These are phyloP conservation scores for Alouatta palliata DNA, from an alignment of 2,113 vertebrate species.

Conservation along the genomic window DNA sequence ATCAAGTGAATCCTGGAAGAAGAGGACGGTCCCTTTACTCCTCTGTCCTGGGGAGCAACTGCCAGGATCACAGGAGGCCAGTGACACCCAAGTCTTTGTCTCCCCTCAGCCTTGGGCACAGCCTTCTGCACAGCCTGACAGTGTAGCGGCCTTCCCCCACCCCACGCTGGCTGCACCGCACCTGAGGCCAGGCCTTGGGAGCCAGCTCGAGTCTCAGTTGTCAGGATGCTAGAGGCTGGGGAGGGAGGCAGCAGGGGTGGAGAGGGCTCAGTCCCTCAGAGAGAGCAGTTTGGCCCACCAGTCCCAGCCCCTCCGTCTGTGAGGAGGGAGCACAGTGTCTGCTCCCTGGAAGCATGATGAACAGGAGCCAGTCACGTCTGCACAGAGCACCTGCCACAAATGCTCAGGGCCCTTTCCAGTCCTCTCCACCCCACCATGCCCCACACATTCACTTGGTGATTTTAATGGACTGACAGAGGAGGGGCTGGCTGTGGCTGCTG, in stretches of 20 bases:
- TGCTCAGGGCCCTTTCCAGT: not conserved
- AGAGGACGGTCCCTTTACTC: not conserved
- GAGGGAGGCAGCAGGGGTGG: not conserved
- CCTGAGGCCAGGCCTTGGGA: not conserved
- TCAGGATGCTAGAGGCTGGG: not conserved
- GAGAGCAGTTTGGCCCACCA: not conserved
- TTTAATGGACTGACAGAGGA: rapidly evolving
- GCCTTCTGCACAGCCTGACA: too few species aligned
- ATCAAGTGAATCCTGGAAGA: not conserved
- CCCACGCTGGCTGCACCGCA: rapidly evolving
- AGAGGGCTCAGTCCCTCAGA: too few species aligned
- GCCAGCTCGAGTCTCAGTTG: not conserved
- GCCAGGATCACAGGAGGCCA: too few species aligned
- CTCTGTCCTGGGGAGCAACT: not conserved
- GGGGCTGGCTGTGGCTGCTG: rapidly evolving
- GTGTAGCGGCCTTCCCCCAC: not conserved
- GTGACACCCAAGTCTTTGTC: too few species aligned
- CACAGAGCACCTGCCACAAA: not conserved
- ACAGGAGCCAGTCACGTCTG: rapidly evolving
- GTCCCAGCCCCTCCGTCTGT: not conserved
- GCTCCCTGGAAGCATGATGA: not conserved
- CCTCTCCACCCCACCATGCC: not conserved
- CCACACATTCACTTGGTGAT: rapidly evolving
- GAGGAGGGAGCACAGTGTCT: not conserved
- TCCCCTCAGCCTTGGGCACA: too few species aligned